A percentile compares a stretch with the other conserved stretches of the same genome.
These are phyloP conservation scores for Camponotus floridanus DNA, from an alignment of 1,140 invertebrate genomes.

Conservation along the genomic window DNA sequence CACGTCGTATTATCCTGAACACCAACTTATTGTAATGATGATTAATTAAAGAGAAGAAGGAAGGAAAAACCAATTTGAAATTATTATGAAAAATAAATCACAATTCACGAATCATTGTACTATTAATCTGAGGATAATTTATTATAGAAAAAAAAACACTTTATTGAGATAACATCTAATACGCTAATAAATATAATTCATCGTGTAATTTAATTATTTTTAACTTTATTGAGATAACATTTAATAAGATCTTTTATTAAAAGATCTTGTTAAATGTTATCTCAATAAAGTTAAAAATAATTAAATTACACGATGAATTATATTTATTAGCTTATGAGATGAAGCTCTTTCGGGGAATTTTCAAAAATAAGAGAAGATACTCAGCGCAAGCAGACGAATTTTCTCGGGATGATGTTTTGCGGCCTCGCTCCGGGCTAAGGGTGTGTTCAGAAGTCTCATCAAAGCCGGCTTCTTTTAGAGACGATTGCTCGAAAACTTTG, in stretches of 20 bases:
- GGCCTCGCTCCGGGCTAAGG: background rate
- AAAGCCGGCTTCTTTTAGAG: slow-evolving; percentile 46
- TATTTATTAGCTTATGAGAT: background rate
- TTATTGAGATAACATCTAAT: background rate
- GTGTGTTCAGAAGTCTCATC: slow-evolving; percentile 46
- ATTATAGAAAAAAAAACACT: background rate
- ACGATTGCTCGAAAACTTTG: slow-evolving; percentile 46
- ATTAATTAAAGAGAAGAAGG: slow-evolving; percentile 8
- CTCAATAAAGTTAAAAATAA: no score
- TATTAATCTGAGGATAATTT: background rate
- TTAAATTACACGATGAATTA: background rate
- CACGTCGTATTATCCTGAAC: background rate
- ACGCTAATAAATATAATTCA: background rate
- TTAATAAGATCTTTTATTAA: background rate
- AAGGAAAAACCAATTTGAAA: background rate
- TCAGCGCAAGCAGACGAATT: background rate
- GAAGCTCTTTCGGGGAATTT: background rate
- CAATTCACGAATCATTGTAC: background rate
- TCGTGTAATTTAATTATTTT: background rate
- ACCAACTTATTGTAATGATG: slow-evolving; percentile 40
- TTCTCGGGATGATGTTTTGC: background rate
- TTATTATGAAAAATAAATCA: background rate
- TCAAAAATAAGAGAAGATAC: background rate
- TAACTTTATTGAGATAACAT: background rate
- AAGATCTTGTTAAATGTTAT: background rate